Conservation (phyloP, 2,888 invertebrate genomes). For the Diplolepis rosae region DNA sequence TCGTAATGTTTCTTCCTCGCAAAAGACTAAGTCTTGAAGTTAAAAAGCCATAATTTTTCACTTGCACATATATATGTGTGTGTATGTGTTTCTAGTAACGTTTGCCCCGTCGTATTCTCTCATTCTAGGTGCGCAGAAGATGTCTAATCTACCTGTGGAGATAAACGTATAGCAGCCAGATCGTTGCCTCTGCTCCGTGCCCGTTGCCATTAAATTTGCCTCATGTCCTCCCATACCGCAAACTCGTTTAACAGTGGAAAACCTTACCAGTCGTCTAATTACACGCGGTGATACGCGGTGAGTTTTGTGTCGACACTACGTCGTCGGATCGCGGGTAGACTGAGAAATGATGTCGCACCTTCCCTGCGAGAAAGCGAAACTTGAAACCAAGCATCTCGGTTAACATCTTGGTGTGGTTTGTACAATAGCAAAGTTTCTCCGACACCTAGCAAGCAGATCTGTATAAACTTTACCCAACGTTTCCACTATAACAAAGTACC, state of each 20-base stretch:
- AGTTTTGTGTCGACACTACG: conserved; percentile 45
- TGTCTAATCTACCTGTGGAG: conserved; percentile 18
- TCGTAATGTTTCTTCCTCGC: not conserved
- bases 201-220: conserved; percentile 51
- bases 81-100: not conserved
- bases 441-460: conserved; percentile 22
- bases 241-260: conserved; percentile 45
- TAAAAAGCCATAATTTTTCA: conserved; percentile 12
- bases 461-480: conserved; percentile 17
- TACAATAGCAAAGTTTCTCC: conserved; percentile 38
- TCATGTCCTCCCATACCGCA: conserved; percentile 45
- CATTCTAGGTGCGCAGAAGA: not conserved
- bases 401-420: conserved; percentile 37
- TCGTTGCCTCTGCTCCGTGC: conserved; percentile 46
- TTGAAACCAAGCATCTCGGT: conserved; percentile 39
- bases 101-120: conserved; percentile 10
- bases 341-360: conserved; percentile 46
- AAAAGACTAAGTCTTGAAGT: not conserved
- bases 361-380: conserved; percentile 38
- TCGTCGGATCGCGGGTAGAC: conserved; percentile 43
- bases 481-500: conserved; percentile 22
- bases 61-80: not conserved
- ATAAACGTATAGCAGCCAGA: conserved; percentile 28
- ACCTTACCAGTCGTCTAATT: conserved; percentile 55
- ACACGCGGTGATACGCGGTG: conserved; percentile 50